phyloP scores from a whole-genome alignment of 2,113 vertebrate genomes.

The Coptodon bakossiorum region DNA sequence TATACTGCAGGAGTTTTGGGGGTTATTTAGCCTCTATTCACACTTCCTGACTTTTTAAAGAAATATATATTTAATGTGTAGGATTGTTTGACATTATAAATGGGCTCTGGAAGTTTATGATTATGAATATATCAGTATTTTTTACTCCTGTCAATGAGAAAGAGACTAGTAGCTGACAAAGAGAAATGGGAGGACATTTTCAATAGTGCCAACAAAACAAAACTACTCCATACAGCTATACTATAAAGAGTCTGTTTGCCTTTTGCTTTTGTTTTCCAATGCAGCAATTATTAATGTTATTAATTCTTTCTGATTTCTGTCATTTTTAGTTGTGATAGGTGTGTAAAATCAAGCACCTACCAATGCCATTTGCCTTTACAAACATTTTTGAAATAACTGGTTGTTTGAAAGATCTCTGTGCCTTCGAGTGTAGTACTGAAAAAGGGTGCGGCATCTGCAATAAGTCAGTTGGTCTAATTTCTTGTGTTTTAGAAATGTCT shows the following conservation, averaged over 20 bases:
- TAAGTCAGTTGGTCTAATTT: neutral
- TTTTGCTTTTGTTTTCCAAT: no score
- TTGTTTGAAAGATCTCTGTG: neutral
- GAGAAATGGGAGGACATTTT: neutral
- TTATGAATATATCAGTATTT: neutral
- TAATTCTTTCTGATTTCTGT: no score
- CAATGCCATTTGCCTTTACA: neutral
- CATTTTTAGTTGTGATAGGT: neutral
- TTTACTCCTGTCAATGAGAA: neutral
- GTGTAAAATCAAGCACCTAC: neutral
- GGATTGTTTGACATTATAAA: neutral
- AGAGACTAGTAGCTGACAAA: neutral
- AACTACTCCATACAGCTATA: neutral
- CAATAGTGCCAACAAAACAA: neutral
- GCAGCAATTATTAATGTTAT: no score
- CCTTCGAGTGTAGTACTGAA: neutral
- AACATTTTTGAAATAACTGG: neutral
- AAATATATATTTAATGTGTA: neutral
- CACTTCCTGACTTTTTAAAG: neutral
- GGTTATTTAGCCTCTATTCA: neutral
- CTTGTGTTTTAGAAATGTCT: neutral
- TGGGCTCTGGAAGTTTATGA: neutral
- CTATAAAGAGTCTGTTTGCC: no score
- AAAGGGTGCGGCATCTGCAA: neutral
- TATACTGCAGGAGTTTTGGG: neutral